These are phyloP conservation scores for Eira barbara DNA, from an alignment of 2,113 vertebrate genomes.

Conservation along the genomic window DNA sequence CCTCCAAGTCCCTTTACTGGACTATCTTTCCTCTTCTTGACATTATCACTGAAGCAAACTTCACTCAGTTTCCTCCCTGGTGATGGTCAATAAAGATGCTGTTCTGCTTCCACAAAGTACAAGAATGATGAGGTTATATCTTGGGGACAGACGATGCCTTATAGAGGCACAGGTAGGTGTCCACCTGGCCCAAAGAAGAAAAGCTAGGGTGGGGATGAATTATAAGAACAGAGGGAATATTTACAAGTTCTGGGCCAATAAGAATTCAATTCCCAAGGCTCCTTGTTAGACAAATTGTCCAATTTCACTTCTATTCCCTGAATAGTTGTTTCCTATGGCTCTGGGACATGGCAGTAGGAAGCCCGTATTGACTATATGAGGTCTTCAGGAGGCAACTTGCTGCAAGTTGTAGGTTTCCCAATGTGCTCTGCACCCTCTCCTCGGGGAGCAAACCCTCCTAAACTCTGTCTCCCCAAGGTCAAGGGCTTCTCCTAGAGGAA, in stretches of 20 bases:
- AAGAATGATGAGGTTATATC: neutral
- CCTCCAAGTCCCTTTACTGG: conserved; percentile 2
- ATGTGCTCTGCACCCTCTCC: neutral
- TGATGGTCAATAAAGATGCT: neutral
- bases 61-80: neutral
- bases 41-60: neutral
- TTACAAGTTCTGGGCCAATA: neutral
- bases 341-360: neutral
- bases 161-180: neutral
- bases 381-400: neutral
- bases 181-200: conserved; percentile 1
- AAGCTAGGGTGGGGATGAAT: neutral
- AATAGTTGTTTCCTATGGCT: neutral
- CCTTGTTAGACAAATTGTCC: conserved; percentile 64
- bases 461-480: neutral
- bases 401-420: neutral
- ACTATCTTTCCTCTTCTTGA: neutral
- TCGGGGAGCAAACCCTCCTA: neutral
- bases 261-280: conserved; percentile 41
- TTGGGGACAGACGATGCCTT: neutral
- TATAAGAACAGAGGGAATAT: conserved; percentile 34
- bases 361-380: neutral
- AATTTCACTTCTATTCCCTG: conserved; percentile 14
- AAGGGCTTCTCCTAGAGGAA: neutral
- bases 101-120: neutral